These are phyloP conservation scores for Apantesis nais DNA, from an alignment of 2,888 invertebrate genomes.

Conservation along the genomic window DNA sequence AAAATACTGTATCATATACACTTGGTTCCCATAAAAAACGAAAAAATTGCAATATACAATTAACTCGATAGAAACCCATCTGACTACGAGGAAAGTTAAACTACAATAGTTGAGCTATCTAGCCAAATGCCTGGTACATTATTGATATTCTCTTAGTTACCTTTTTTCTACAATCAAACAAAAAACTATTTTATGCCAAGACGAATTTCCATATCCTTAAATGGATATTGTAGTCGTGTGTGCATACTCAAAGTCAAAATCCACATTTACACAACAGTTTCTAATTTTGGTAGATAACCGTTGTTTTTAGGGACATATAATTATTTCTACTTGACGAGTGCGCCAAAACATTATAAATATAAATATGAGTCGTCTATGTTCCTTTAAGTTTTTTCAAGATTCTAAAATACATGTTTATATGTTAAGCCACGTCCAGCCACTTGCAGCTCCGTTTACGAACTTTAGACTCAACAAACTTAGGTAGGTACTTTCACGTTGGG, in stretches of 20 bases:
- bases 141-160: not conserved
- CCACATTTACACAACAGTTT: slow-evolving; percentile 10
- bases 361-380: slow-evolving; percentile 49
- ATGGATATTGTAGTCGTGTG: not conserved
- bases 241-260: not conserved
- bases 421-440: slow-evolving; percentile 48
- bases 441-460: slow-evolving; percentile 53
- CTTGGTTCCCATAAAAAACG: not conserved
- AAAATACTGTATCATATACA: not conserved
- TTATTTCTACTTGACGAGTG: slow-evolving; percentile 33
- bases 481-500: slow-evolving; percentile 15
- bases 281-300: slow-evolving; percentile 9
- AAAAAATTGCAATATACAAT: not conserved
- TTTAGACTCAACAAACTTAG: slow-evolving; percentile 19
- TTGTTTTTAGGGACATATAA: slow-evolving; percentile 26
- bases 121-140: no score
- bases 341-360: slow-evolving; percentile 59
- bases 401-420: slow-evolving; percentile 51
- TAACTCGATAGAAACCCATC: not conserved
- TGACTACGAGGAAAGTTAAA: no score
- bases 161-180: not conserved
- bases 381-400: slow-evolving; percentile 57
- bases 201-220: not conserved
- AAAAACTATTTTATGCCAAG: not conserved
- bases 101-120: no score